A percentile compares a stretch with the other conserved stretches of the same genome.
These are phyloP conservation scores for Stictocephala bisonia DNA, from an alignment of 2,888 invertebrate species.

Conservation along the genomic window DNA sequence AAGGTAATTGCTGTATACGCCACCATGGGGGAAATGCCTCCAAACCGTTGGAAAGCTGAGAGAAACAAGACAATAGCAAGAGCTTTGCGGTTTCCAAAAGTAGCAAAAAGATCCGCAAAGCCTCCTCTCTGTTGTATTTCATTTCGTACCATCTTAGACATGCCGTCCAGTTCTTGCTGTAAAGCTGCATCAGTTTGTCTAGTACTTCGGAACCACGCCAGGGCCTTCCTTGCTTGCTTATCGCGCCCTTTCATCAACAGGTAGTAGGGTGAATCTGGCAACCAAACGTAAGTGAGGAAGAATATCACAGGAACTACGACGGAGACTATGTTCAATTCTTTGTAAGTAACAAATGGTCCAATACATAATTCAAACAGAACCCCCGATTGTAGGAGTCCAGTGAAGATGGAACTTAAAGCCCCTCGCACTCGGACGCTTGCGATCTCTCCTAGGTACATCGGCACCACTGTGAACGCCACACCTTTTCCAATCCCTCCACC, in stretches of 20 bases:
- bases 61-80: constrained; percentile 53
- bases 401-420: constrained; percentile 53
- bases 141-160: constrained; percentile 52
- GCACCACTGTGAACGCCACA: constrained; percentile 53
- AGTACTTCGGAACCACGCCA: constrained; percentile 46
- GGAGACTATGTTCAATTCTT: constrained; percentile 59
- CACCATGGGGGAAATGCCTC: constrained; percentile 73
- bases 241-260: constrained; percentile 68
- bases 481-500: constrained; percentile 55
- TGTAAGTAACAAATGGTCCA: constrained; percentile 50
- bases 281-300: constrained; percentile 67
- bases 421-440: constrained; percentile 53
- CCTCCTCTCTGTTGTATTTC: constrained; percentile 66
- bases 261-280: constrained; percentile 74
- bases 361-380: constrained; percentile 53
- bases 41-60: constrained; percentile 67
- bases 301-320: constrained; percentile 67
- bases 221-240: constrained; percentile 60
- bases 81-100: constrained; percentile 52
- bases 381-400: constrained; percentile 53
- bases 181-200: constrained; percentile 60
- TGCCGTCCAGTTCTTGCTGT: constrained; percentile 53
- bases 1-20: constrained; percentile 75
- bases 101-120: constrained; percentile 50
- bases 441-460: constrained; percentile 55